phyloP scores from a whole-genome alignment of 2,888 invertebrate genomes.

The Andricus quercusramuli region DNA sequence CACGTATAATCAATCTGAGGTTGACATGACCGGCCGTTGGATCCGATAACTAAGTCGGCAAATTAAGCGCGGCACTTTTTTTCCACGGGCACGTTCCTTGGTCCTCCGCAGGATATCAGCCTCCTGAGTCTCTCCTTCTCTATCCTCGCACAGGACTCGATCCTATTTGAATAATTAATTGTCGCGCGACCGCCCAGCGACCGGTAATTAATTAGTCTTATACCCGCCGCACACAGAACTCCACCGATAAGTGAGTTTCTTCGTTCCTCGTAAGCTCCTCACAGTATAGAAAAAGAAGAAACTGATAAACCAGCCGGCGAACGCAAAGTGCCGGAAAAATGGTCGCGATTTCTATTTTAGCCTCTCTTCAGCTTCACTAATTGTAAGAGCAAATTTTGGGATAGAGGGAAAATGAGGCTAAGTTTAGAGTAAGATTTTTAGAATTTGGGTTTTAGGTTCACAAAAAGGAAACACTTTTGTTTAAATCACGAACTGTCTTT shows the following conservation, averaged over 20 bases:
- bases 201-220: slow-evolving; percentile 48
- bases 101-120: slow-evolving; percentile 40
- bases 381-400: background rate
- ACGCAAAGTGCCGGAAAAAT: slow-evolving; percentile 7
- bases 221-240: slow-evolving; percentile 15
- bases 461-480: too few species aligned
- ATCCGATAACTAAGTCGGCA: slow-evolving; percentile 43
- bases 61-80: slow-evolving; percentile 38
- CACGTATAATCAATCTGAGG: slow-evolving; percentile 66
- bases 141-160: slow-evolving; percentile 43
- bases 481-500: too few species aligned
- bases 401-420: too few species aligned
- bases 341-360: background rate
- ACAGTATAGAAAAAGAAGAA: slow-evolving; percentile 8
- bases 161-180: slow-evolving; percentile 60
- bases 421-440: background rate
- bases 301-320: background rate
- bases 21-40: slow-evolving; percentile 55
- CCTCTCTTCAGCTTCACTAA: background rate
- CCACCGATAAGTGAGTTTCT: slow-evolving; percentile 46
- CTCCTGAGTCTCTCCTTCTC: slow-evolving; percentile 42
- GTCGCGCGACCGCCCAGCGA: slow-evolving; percentile 46
- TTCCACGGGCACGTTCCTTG: slow-evolving; percentile 31
- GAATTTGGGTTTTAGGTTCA: background rate
- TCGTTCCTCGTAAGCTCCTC: slow-evolving; percentile 20